phyloP scores from a whole-genome alignment of 2,888 invertebrate genomes.

The Sympetrum striolatum region DNA sequence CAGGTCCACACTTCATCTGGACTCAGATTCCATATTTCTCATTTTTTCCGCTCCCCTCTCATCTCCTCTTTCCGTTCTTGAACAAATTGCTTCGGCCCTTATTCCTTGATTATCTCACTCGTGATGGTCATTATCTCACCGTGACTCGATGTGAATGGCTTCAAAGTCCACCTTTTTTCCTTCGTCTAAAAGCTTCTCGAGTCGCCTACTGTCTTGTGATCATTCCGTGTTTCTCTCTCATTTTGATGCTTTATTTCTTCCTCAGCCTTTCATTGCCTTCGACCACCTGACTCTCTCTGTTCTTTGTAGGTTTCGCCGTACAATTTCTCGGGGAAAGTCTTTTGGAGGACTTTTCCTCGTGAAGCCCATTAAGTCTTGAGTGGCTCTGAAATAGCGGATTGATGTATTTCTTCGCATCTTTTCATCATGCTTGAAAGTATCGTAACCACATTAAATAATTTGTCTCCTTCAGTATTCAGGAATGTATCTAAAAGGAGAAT shows the following conservation, averaged over 20 bases:
- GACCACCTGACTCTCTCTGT: background rate
- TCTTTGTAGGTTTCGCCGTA: background rate
- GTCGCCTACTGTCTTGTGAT: background rate
- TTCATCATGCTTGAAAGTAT: too few relatives aligned
- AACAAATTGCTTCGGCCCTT: conserved; percentile 9
- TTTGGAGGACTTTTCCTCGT: too few relatives aligned
- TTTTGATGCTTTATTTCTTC: background rate
- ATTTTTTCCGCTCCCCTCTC: background rate
- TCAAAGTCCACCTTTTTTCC: background rate
- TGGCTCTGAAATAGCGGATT: too few relatives aligned
- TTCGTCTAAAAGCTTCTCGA: background rate
- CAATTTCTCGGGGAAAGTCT: too few relatives aligned
- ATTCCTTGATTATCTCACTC: conserved; percentile 15
- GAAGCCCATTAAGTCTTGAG: too few relatives aligned
- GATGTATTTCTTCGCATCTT: too few relatives aligned
- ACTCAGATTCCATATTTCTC: conserved; percentile 1
- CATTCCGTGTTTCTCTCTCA: background rate
- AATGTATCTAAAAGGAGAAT: too few relatives aligned
- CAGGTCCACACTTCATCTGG: background rate
- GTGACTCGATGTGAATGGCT: background rate
- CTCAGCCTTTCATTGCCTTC: background rate
- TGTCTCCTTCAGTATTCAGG: too few relatives aligned
- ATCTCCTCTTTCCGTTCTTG: background rate
- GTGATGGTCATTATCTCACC: conserved; percentile 12
- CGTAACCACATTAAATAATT: too few relatives aligned